Conservation (phyloP, 1,140 invertebrate genomes). For the Phortica variegata region DNA sequence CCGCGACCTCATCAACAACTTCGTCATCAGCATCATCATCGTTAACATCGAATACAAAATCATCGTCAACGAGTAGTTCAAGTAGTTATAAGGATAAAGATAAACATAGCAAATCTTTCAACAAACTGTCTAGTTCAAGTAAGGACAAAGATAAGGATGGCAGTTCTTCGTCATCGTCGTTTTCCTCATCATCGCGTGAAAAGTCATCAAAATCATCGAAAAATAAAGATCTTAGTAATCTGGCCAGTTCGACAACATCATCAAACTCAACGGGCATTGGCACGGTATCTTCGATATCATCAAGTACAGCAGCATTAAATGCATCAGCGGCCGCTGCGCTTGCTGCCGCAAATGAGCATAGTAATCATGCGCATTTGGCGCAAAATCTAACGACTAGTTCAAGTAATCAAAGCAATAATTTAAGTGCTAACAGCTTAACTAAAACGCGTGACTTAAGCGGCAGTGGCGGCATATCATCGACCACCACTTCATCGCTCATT, state of each 20-base stretch:
- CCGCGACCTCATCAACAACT: neutral
- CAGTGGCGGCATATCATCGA: neutral
- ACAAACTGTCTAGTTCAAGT: slow-evolving; percentile 34
- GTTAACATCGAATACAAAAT: slow-evolving; percentile 19
- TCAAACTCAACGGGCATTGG: slow-evolving; percentile 6
- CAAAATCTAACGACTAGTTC: slow-evolving; percentile 1
- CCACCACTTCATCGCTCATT: slow-evolving; percentile 1
- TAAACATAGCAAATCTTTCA: slow-evolving; percentile 37
- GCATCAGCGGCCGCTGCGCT: slow-evolving; percentile 2
- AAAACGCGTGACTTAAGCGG: too few species aligned
- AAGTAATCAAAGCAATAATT: slow-evolving; percentile 55
- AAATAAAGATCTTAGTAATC: slow-evolving; percentile 36
- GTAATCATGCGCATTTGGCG: slow-evolving; percentile 33
- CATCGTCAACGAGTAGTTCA: slow-evolving; percentile 30
- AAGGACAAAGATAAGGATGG: slow-evolving; percentile 29
- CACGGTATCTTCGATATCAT: slow-evolving; percentile 7
- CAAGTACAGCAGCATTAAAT: slow-evolving; percentile 27
- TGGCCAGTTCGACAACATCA: neutral
- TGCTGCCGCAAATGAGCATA: slow-evolving; percentile 18
- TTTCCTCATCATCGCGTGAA: slow-evolving; percentile 41
- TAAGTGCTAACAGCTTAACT: slow-evolving; percentile 7
- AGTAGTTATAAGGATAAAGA: slow-evolving; percentile 53
- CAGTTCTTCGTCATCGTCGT: slow-evolving; percentile 35
- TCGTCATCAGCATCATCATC: slow-evolving; percentile 3
- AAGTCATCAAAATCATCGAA: slow-evolving; percentile 52